Base-by-base conservation (phyloP, 1,140 invertebrate species). In the Drosophila serrata region DNA sequence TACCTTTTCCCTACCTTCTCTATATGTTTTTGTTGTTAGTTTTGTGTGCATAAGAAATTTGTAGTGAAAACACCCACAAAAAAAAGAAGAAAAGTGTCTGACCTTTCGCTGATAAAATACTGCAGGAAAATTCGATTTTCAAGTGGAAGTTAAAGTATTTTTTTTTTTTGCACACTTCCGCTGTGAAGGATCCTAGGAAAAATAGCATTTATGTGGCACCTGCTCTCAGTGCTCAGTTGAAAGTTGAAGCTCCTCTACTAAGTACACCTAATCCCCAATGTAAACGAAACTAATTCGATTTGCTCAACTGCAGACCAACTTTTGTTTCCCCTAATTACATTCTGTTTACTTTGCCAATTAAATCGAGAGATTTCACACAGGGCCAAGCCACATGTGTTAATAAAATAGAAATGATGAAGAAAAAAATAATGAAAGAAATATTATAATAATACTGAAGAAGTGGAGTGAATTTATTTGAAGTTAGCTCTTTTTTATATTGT, bases 251-350 rank as follows among this genome's bases (percentile, higher is more conserved):
- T 29, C 19, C 49, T 15, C 24, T 22, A 49, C 43, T 72, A 77
- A 84, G 80, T 53, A 56, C 73, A 80, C 77, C 79, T 74, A 81
- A 86, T 79, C 82, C 65, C 64, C 46, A 77, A 77, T 60, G 69
- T 82, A 87, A 90, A 84, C 69, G 59, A 70, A 90, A 75, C 65
- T 81, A 90, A 88, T 81, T 90, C 76, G 62, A 79, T 84, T 87
- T 86, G 68, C 43, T 24, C 46, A 69, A 69, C 37, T 67, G 17
- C 65, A 67, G 65, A 65, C 40, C 43, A 85, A 85, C 72, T 85
- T 63, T 74, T n/a, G n/a, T 48, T 73, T 31, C 57, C 51, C 29
- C 62, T 69, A 56, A 70, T 70, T 78, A 61, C 48, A 72, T 68
- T 79, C 35, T 76, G 45, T 76, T 78, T 70, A 76, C 75, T 42